phyloP scores from a whole-genome alignment of 2,797 vertebrate genomes.

The Picus viridis region DNA sequence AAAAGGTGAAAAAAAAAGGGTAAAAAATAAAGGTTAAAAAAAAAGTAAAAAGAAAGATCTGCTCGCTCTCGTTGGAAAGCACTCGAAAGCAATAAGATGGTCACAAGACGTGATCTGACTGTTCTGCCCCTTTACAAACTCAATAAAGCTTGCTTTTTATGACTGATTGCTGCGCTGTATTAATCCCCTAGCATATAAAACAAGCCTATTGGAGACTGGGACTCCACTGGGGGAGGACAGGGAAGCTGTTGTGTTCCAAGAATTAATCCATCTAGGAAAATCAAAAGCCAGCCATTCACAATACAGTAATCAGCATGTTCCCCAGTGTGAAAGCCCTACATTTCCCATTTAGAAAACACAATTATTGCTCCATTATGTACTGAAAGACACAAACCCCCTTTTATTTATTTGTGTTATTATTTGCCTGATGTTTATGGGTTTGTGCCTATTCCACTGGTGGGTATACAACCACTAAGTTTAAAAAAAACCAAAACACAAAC shows the following conservation, averaged over 20 bases:
- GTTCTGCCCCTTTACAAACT: slow-evolving; percentile 78
- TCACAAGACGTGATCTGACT: slow-evolving; percentile 82
- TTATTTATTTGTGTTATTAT: slow-evolving; percentile 79
- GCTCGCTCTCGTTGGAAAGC: slow-evolving; percentile 76
- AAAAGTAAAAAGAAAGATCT: not conserved
- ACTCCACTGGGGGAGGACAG: slow-evolving; percentile 81
- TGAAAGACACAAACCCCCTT: slow-evolving; percentile 79
- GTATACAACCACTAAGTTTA: slow-evolving; percentile 70
- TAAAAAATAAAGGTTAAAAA: not conserved
- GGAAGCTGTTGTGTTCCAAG: slow-evolving; percentile 83
- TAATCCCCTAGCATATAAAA: slow-evolving; percentile 85
- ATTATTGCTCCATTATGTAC: slow-evolving; percentile 77
- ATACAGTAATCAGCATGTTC: slow-evolving; percentile 92
- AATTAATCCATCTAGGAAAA: slow-evolving; percentile 85
- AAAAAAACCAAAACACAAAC: slow-evolving; percentile 45
- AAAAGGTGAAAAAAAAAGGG: not conserved
- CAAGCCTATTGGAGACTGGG: slow-evolving; percentile 81
- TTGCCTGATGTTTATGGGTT: slow-evolving; percentile 79
- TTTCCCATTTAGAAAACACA: slow-evolving; percentile 85
- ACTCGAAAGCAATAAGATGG: slow-evolving; percentile 79
- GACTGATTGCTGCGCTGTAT: slow-evolving; percentile 84
- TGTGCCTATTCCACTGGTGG: slow-evolving; percentile 68
- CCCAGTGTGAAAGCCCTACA: slow-evolving; percentile 81
- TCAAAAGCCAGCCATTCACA: slow-evolving; percentile 87
- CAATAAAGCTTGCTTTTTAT: slow-evolving; percentile 79